These are phyloP conservation scores for Pissodes strobi DNA, from an alignment of 1,140 invertebrate species.

Conservation along the genomic window DNA sequence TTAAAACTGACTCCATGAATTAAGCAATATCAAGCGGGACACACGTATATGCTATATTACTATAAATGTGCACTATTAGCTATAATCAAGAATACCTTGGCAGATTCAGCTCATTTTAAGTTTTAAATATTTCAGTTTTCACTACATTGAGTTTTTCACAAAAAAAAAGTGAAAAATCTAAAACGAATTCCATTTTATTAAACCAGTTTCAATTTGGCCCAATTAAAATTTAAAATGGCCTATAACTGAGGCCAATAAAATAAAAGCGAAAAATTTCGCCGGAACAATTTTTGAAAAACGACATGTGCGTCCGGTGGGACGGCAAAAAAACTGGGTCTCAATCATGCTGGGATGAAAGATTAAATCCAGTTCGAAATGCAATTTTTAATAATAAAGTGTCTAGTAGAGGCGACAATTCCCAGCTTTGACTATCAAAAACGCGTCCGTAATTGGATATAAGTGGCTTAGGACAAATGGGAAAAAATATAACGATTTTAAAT, in stretches of 20 bases:
- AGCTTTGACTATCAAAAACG: not conserved
- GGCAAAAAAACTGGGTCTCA: not conserved
- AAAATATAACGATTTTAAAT: too few species aligned
- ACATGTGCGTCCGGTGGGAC: not conserved
- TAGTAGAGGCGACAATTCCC: constrained; percentile 5
- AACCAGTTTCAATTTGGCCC: constrained; percentile 22
- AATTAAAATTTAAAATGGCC: constrained; percentile 24
- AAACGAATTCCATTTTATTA: constrained; percentile 16
- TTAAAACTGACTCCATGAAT: too few species aligned
- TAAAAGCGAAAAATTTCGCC: constrained; percentile 7
- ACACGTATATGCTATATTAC: too few species aligned
- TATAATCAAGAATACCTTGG: too few species aligned
- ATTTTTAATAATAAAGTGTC: constrained; percentile 25
- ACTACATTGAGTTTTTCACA: constrained; percentile 5
- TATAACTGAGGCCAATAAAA: constrained; percentile 12
- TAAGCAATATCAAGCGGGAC: too few species aligned
- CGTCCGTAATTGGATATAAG: constrained; percentile 8
- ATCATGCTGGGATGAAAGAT: constrained; percentile 13
- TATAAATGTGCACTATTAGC: too few species aligned
- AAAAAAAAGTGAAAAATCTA: not conserved
- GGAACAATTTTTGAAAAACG: constrained; percentile 12
- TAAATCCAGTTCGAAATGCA: constrained; percentile 19
- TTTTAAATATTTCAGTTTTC: too few species aligned
- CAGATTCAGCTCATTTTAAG: too few species aligned
- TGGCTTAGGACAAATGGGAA: too few species aligned